Percentiles rank a stretch among this genome's conserved stretches.
These are phyloP conservation scores for Gadus macrocephalus DNA, from an alignment of 2,113 vertebrate species.

Conservation along the genomic window DNA sequence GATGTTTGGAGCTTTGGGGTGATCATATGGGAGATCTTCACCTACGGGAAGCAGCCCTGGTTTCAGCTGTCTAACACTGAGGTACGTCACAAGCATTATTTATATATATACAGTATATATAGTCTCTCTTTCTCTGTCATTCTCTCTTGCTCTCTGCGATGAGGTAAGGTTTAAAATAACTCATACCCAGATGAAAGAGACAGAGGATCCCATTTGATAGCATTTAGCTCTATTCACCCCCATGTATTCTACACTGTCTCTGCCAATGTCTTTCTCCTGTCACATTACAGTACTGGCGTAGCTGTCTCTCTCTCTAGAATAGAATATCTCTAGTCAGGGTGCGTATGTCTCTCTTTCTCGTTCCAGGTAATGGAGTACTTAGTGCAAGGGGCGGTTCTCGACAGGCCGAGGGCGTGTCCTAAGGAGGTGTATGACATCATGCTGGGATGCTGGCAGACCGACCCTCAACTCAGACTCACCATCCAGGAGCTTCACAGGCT, in stretches of 20 bases:
- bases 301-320: background rate
- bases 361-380: constrained; percentile 78
- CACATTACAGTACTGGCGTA: background rate
- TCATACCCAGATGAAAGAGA: too few species aligned
- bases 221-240: background rate
- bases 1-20: constrained; percentile 98
- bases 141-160: too few species aligned
- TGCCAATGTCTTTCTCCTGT: background rate
- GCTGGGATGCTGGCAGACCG: constrained; percentile 81
- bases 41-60: constrained; percentile 97
- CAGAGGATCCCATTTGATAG: too few species aligned
- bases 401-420: constrained; percentile 75
- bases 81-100: constrained; percentile 60
- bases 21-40: constrained; percentile 99
- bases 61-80: constrained; percentile 98
- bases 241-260: background rate
- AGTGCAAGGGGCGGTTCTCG: constrained; percentile 78
- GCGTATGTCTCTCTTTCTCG: background rate
- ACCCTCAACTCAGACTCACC: constrained; percentile 77
- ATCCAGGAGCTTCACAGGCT: constrained; percentile 81
- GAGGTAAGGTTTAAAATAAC: too few species aligned
- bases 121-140: too few species aligned
- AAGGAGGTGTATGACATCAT: constrained; percentile 81
- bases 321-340: background rate
- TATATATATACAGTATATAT: too few species aligned